phyloP scores from a whole-genome alignment of 2,888 invertebrate species.

The Agrilus cyanescens region DNA sequence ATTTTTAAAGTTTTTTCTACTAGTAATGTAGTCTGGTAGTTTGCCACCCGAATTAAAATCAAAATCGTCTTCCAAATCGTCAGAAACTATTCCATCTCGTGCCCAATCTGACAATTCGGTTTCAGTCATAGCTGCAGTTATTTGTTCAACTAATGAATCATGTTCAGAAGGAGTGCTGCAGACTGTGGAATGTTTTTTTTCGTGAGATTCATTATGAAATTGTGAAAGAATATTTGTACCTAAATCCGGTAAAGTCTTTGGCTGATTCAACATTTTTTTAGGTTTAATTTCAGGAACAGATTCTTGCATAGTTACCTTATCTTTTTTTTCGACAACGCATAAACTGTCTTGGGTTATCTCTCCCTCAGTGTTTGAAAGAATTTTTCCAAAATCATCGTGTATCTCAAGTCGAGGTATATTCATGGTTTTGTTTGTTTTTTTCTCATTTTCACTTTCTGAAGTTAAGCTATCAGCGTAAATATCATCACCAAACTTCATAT shows the following conservation, averaged over 20 bases:
- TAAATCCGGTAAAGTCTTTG: conserved; percentile 30
- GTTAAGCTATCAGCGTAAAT: conserved; percentile 52
- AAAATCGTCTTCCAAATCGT: conserved; percentile 59
- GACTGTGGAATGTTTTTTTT: conserved; percentile 20
- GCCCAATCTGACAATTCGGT: conserved; percentile 88
- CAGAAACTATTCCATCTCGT: conserved; percentile 64
- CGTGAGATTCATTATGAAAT: conserved; percentile 24
- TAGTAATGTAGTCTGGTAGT: conserved; percentile 23
- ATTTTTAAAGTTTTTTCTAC: conserved; percentile 23
- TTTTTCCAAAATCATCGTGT: conserved; percentile 33
- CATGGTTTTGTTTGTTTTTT: conserved; percentile 19
- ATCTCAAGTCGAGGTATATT: conserved; percentile 54
- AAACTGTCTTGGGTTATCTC: conserved; percentile 22
- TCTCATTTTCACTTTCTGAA: conserved; percentile 29
- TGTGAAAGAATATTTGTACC: conserved; percentile 22
- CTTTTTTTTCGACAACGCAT: conserved; percentile 8
- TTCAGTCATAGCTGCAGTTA: conserved; percentile 65
- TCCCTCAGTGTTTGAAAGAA: conserved; percentile 14
- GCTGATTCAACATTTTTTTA: conserved; percentile 34
- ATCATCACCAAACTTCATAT: conserved; percentile 33
- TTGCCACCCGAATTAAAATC: conserved; percentile 42
- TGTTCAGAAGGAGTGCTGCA: conserved; percentile 39
- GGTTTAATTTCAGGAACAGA: conserved; percentile 18
- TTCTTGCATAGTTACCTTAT: conserved; percentile 11
- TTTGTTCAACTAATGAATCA: conserved; percentile 53